These are phyloP conservation scores for Spisula subtruncata DNA, from an alignment of 2,888 invertebrate species.

Conservation along the genomic window DNA sequence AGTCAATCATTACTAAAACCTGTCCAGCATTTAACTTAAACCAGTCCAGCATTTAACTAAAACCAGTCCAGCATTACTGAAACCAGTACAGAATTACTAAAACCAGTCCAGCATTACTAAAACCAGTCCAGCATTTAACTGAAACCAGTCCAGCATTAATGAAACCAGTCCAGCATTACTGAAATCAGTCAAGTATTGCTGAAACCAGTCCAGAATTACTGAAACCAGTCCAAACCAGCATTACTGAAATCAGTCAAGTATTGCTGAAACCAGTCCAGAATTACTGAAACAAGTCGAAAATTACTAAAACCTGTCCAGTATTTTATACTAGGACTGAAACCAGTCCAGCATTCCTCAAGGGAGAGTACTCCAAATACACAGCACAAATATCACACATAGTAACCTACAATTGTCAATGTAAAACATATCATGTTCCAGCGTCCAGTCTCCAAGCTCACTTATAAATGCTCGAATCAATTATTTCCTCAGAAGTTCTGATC, in stretches of 20 bases:
- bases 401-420: constrained; percentile 17
- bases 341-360: neutral
- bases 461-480: neutral
- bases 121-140: neutral
- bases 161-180: neutral
- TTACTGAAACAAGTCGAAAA: too few species aligned
- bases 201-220: neutral
- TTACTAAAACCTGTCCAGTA: neutral
- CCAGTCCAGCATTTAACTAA: neutral
- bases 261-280: too few species aligned
- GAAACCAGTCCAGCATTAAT: neutral
- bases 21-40: too few species aligned
- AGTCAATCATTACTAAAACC: neutral
- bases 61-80: neutral
- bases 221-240: too few species aligned
- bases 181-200: neutral
- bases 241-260: too few species aligned
- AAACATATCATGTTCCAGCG: neutral
- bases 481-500: neutral
- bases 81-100: neutral
- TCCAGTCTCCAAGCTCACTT: neutral
- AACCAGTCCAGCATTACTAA: neutral
- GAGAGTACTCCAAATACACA: neutral
- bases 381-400: neutral
- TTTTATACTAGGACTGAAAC: neutral